These are phyloP conservation scores for Tenthredo notha DNA, from an alignment of 2,888 invertebrate genomes.

Conservation along the genomic window DNA sequence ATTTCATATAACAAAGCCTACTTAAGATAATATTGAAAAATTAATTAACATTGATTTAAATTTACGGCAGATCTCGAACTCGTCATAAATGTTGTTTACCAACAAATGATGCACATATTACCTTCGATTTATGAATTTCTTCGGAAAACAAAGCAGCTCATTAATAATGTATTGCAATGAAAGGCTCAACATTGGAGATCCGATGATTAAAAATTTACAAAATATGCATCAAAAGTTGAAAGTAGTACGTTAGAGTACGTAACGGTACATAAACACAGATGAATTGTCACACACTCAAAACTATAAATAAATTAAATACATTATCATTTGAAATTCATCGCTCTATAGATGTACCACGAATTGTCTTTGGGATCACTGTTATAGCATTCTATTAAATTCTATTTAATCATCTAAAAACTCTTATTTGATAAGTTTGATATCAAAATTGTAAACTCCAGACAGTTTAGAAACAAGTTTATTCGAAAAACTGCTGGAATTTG, in stretches of 20 bases:
- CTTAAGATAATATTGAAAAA: background rate
- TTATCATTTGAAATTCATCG: background rate
- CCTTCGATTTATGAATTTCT: too few relatives aligned
- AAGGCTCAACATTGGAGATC: background rate
- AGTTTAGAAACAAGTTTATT: background rate
- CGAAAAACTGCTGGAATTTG: background rate
- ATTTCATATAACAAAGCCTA: background rate
- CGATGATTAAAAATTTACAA: background rate
- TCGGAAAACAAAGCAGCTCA: background rate
- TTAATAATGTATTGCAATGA: background rate
- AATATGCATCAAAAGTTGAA: background rate
- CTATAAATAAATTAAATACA: constrained; percentile 40
- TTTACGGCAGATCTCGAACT: background rate
- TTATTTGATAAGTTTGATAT: background rate
- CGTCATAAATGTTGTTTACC: background rate
- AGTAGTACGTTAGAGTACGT: background rate
- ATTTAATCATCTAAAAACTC: background rate
- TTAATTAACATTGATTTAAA: constrained; percentile 9
- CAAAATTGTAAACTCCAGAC: background rate
- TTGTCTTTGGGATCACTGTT: background rate
- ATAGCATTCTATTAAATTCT: background rate
- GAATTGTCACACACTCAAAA: constrained; percentile 5
- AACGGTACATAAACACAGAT: background rate
- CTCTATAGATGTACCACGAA: background rate
- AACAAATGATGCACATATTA: background rate